Evolutionary conservation across 1,140 invertebrate species (phyloP).

Genomic region (Caenorhabditis tropicalis): DNA sequence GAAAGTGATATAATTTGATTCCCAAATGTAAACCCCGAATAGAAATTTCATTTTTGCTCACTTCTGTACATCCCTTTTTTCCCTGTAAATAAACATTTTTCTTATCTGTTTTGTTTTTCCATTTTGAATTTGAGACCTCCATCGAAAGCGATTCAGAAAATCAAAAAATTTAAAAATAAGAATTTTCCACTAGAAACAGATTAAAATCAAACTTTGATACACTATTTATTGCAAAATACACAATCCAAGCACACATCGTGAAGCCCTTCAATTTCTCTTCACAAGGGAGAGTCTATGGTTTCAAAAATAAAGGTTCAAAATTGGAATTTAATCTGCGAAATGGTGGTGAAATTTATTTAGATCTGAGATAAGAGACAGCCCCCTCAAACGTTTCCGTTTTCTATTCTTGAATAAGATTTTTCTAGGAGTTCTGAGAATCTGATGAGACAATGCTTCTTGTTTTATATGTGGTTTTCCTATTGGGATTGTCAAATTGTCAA

Average conservation of each 20-base stretch:
- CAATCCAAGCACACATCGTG: neutral
- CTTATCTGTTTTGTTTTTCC: neutral
- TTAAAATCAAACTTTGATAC: neutral
- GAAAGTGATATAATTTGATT: neutral
- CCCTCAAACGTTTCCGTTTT: neutral
- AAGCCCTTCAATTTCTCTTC: neutral
- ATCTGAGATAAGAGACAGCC: neutral
- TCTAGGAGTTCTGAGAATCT: neutral
- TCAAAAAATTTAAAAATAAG: neutral
- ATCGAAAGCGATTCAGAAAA: too few relatives aligned
- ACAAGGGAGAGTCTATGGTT: neutral
- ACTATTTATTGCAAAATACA: neutral
- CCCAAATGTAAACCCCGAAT: too few relatives aligned
- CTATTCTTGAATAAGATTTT: neutral
- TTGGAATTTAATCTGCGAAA: neutral
- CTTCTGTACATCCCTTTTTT: neutral
- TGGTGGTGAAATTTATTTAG: too few relatives aligned
- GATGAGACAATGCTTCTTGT: neutral
- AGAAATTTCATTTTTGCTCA: constrained; percentile 1
- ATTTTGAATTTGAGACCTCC: neutral
- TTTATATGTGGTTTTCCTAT: neutral
- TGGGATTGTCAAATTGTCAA: neutral
- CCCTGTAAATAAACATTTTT: neutral
- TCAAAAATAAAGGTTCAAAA: neutral
- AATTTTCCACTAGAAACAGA: neutral